Evolutionary conservation across 2,888 invertebrate species (phyloP).

Genomic region (Elmis aenea): DNA sequence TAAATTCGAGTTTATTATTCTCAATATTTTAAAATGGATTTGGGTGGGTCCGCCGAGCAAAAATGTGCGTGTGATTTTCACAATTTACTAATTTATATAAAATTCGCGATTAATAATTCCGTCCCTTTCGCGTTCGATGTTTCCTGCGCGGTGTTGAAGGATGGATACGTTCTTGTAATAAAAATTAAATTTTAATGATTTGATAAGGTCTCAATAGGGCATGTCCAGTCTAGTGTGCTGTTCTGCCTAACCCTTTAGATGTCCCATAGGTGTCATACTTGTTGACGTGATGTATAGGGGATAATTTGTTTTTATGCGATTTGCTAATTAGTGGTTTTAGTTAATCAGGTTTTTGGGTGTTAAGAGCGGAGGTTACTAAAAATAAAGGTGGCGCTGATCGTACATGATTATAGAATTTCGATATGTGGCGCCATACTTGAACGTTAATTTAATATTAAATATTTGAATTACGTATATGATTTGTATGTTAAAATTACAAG

Average conservation of each 20-base stretch:
- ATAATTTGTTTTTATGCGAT: constrained; percentile 38
- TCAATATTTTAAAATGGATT: constrained; percentile 37
- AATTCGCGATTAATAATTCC: background rate
- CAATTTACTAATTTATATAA: constrained; percentile 7
- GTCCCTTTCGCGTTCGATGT: background rate
- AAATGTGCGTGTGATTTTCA: constrained; percentile 38
- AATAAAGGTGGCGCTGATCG: too few species aligned
- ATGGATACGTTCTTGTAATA: constrained; percentile 13
- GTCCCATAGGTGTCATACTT: constrained; percentile 28
- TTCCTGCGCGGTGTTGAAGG: constrained; percentile 2
- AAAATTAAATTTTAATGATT: constrained; percentile 26
- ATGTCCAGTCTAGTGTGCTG: constrained; percentile 13
- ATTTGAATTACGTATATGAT: too few species aligned
- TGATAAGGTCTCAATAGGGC: constrained; percentile 26
- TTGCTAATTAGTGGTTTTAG: constrained; percentile 41
- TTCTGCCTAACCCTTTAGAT: constrained; percentile 26
- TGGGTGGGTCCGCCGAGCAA: constrained; percentile 32
- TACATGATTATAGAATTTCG: too few species aligned
- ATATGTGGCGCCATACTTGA: too few species aligned
- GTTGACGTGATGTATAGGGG: constrained; percentile 32
- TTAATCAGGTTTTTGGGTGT: background rate
- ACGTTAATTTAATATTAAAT: too few species aligned
- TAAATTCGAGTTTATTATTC: constrained; percentile 43
- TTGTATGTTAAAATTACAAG: too few species aligned
- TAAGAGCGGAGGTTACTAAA: too few species aligned